Percentiles rank a stretch among this genome's conserved stretches.
These are phyloP conservation scores for Acipenser ruthenus DNA, from an alignment of 2,797 vertebrate species.

Conservation along the genomic window DNA sequence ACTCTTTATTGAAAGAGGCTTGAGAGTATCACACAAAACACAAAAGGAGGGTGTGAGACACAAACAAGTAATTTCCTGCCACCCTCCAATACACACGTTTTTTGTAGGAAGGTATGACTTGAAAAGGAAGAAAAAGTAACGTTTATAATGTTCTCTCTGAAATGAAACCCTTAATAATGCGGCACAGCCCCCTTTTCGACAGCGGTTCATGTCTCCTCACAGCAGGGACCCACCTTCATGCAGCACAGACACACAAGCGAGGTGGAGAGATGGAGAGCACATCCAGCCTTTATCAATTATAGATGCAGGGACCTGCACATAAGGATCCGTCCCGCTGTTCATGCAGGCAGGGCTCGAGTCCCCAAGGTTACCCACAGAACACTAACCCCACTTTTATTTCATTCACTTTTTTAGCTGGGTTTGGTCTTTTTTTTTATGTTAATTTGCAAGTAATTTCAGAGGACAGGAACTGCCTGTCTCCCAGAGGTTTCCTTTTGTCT, in stretches of 20 bases:
- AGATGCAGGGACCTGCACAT: slow-evolving; percentile 18
- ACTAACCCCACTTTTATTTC: too few species aligned
- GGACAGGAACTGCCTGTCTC: neutral
- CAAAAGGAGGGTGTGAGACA: too few species aligned
- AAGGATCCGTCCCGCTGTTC: slow-evolving; percentile 13
- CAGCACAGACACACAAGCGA: neutral
- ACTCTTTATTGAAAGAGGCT: too few species aligned
- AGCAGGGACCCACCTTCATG: slow-evolving; percentile 3
- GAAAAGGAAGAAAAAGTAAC: neutral
- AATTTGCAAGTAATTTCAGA: slow-evolving; percentile 1
- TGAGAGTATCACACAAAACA: too few species aligned
- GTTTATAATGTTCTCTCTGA: neutral
- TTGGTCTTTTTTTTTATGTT: slow-evolving; percentile 1
- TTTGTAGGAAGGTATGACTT: neutral
- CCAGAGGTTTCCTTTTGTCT: neutral
- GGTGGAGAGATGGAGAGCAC: neutral
- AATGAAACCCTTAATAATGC: slow-evolving; percentile 8
- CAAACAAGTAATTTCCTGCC: too few species aligned
- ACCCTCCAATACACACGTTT: too few species aligned
- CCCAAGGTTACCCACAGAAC: slow-evolving; percentile 40
- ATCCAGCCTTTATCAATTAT: slow-evolving; percentile 8
- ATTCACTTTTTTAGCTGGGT: slow-evolving; percentile 29
- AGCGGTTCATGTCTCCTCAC: slow-evolving; percentile 3
- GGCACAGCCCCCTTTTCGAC: slow-evolving; percentile 9
- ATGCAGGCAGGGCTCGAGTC: slow-evolving; percentile 29